Conservation (phyloP, 1,140 invertebrate species). For the Nasonia longicornis region DNA sequence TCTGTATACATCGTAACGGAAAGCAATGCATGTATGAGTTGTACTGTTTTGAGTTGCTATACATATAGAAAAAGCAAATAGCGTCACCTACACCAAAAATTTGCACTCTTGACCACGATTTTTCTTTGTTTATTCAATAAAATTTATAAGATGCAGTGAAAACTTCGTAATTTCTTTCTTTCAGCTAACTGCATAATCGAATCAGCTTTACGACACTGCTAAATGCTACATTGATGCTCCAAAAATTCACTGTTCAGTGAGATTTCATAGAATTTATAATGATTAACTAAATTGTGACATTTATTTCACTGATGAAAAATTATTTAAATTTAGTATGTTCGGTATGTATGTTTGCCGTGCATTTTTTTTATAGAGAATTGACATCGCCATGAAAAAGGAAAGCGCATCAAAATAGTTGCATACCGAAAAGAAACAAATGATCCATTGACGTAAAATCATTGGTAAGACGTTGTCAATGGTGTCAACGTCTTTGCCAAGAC, state of each 20-base stretch:
- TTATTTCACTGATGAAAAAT: no score
- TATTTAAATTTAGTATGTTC: no score
- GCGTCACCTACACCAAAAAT: neutral
- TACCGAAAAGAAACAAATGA: slow-evolving; percentile 70
- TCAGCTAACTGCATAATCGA: no score
- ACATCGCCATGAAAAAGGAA: neutral
- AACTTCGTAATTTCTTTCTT: no score
- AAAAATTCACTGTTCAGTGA: neutral
- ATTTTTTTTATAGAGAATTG: neutral
- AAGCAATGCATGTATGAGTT: neutral
- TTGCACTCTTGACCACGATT: neutral
- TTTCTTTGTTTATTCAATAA: neutral
- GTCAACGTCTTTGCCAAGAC: slow-evolving; percentile 81
- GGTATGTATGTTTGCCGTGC: no score
- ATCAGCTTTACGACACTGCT: no score
- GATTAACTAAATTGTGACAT: no score
- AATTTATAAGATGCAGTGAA: neutral
- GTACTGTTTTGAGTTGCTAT: neutral
- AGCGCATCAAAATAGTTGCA: slow-evolving; percentile 47
- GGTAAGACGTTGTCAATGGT: slow-evolving; percentile 73
- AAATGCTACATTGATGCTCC: no score
- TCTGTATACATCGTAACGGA: neutral
- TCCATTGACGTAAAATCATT: slow-evolving; percentile 59
- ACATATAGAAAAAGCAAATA: neutral
- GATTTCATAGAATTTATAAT: neutral